Evolutionary conservation across 2,113 vertebrate genomes (phyloP).

Genomic region (Cottus gobio): DNA sequence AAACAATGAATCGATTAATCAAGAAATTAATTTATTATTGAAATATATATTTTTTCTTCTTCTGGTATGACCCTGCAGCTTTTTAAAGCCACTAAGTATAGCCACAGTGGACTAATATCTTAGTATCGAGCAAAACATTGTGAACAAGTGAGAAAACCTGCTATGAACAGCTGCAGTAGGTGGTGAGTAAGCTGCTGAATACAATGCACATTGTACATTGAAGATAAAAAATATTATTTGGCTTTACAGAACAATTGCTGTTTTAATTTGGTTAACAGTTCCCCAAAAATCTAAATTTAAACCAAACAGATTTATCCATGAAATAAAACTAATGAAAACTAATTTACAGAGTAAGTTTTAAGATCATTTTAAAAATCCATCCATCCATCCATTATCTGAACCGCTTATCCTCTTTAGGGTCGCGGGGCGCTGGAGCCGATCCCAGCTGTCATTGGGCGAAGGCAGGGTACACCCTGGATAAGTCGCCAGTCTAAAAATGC

Average conservation of each 20-base stretch:
- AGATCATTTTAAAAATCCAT: too few relatives aligned
- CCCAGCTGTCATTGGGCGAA: too few relatives aligned
- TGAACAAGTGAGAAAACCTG: slow-evolving; percentile 12
- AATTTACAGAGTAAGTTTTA: neutral
- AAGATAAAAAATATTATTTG: neutral
- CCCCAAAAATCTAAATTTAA: neutral
- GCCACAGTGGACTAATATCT: neutral
- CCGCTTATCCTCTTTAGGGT: too few relatives aligned
- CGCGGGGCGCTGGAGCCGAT: too few relatives aligned
- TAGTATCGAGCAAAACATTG: neutral
- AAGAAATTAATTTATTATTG: neutral
- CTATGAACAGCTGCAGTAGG: neutral
- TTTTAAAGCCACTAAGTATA: neutral
- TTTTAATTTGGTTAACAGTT: neutral
- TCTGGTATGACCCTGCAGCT: neutral
- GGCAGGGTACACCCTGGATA: too few relatives aligned
- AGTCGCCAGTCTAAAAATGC: too few relatives aligned
- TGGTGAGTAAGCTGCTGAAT: neutral
- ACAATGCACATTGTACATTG: neutral
- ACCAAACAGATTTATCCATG: neutral
- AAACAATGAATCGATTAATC: neutral
- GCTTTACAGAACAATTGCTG: neutral
- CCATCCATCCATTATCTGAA: too few relatives aligned
- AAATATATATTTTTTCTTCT: too few relatives aligned
- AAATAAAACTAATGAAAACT: neutral